Conservation (phyloP, 2,113 vertebrate species). For the Strigops habroptila region DNA sequence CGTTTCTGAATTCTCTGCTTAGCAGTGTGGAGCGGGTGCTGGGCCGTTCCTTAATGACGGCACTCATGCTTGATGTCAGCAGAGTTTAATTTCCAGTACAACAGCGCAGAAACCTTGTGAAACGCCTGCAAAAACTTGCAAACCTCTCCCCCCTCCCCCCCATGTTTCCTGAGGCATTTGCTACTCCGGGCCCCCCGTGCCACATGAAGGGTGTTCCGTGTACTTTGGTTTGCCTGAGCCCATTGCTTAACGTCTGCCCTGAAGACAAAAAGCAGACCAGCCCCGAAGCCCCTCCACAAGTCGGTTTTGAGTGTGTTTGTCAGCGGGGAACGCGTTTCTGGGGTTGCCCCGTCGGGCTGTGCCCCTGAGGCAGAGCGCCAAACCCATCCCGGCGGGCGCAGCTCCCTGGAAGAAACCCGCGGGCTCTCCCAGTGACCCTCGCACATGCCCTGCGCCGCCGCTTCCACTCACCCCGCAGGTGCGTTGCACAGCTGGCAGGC, state of each 20-base stretch:
- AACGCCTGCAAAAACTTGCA: background rate
- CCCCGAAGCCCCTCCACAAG: too few species aligned
- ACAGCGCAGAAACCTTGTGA: background rate
- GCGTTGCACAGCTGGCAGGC: accelerated
- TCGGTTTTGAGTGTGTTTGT: background rate
- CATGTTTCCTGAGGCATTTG: background rate
- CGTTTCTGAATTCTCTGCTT: background rate
- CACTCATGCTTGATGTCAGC: background rate
- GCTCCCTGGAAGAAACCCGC: background rate
- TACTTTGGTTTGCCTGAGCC: background rate
- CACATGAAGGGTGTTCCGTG: accelerated
- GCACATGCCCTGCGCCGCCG: background rate
- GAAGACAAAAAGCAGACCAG: background rate
- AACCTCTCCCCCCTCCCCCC: accelerated
- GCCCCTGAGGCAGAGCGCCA: background rate
- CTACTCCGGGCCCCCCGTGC: background rate
- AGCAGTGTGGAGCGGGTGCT: accelerated
- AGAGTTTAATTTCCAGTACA: accelerated
- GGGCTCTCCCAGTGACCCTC: background rate
- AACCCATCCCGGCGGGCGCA: background rate
- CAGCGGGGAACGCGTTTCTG: accelerated
- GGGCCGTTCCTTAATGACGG: too few species aligned
- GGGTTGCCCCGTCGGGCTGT: background rate
- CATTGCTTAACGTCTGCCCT: background rate
- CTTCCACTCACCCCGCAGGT: background rate